Base-by-base conservation (phyloP, 2,797 vertebrate genomes). In the Leucoraja ocellata region DNA sequence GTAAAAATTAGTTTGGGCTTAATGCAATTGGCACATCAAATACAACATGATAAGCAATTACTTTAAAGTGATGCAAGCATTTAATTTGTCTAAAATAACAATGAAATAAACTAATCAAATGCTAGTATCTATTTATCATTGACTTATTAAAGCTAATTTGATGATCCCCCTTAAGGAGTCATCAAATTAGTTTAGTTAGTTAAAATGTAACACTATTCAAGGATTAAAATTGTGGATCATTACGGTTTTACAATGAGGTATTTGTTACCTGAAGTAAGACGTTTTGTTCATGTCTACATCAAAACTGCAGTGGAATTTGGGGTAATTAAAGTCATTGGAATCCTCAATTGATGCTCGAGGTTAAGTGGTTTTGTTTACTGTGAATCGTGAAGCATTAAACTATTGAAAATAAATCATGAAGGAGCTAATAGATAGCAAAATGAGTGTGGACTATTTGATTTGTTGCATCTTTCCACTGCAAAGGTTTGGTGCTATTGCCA, bases 341-440 rank as follows among this genome's bases (percentile, higher is more conserved):
- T 74, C 90, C 90, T 92, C 90, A 91, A 61, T 58, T 68, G 68
- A 16, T 92, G 39, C 74, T 90, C n/a, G 90, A 92, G 84, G 84
- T 36, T 32, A n/a, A 13, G 16, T 88, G 84, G 58, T 36, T 68
- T 74, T 92, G 90, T 54, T 76, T 76, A 92, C 39, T 92, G 71
- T 92, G 68, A 92, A 92, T 25, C 11, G 11, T 91, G 28, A 76
- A 91, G 68, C 71, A 74, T 91, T 21, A 46, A 91, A 71, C 23
- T 76, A 21, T 92, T 92, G 71, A 91, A 54, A 73, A 92, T 76
- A 92, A 76, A 92, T 92, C 90, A 92, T 92, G 90, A 92, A 92
- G 90, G 90, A 92, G 25, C n/a, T 54, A 58, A 8, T 46, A 58
- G 36, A 28, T 39, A 54, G 39, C 74, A 54, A 92, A 76, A 92